These are phyloP conservation scores for Leiothrix lutea DNA, from an alignment of 2,113 vertebrate species.

Conservation along the genomic window DNA sequence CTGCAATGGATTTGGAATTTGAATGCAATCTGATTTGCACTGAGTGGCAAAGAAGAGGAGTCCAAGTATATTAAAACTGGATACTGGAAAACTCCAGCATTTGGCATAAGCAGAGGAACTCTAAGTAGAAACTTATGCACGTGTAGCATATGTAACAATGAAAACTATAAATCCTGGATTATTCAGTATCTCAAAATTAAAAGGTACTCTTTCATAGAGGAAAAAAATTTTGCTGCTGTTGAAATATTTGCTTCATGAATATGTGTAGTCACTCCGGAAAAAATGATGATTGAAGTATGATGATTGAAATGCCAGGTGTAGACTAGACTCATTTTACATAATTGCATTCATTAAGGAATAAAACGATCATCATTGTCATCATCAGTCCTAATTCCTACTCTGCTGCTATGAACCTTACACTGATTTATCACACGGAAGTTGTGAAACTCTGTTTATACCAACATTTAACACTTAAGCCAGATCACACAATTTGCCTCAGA, in stretches of 20 bases:
- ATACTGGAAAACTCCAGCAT: background rate
- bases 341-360: background rate
- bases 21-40: background rate
- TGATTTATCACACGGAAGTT: background rate
- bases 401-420: background rate
- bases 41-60: background rate
- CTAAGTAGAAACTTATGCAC: background rate
- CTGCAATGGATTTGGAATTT: background rate
- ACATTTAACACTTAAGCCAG: background rate
- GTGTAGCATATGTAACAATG: background rate
- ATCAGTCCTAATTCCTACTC: background rate
- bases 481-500: background rate
- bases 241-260: background rate
- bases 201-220: background rate
- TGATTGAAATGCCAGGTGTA: constrained; percentile 24
- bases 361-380: background rate
- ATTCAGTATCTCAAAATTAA: background rate
- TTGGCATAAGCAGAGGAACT: background rate
- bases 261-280: background rate
- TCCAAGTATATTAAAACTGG: background rate
- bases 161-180: background rate
- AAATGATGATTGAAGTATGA: background rate
- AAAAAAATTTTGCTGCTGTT: background rate
- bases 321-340: background rate
- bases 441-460: background rate